Evolutionary conservation across 2,113 vertebrate species (phyloP), one percentile per base, ranked within the genome.

Genomic region (Bufo bufo): DNA sequence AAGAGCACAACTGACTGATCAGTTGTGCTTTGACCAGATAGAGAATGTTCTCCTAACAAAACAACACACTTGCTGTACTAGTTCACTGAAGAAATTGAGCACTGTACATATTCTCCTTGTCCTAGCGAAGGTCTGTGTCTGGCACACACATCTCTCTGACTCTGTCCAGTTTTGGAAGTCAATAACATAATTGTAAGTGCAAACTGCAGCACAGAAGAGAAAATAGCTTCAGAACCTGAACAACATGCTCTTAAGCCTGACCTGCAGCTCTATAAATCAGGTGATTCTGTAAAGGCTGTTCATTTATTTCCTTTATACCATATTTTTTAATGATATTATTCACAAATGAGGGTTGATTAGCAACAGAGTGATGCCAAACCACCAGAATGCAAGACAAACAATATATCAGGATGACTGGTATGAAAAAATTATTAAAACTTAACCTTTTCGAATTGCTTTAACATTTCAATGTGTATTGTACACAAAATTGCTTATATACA

Each of bases 221-320:
- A 85, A 17, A n/a, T 49, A 77, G 63, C 54, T 75, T 77, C 12
- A 52, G 77, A 66, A 86, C 58, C 13, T 33, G 59, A 17, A 86
- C 85, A 86, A 23, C 69, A 74, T 33, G 59, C 74, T 78, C 43
- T 43, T 78, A 10, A 17, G 50, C 56, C 56, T 85, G 12, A 86
- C 17, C n/a, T 78, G 52, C 23, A 45, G 66, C 66, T 74, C 12
- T 14, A 81, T 61, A 59, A 81, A 59, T 81, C 78, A 33, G 14
- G 9, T 43, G 16, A 45, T 59, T 45, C 6, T n/a, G 2, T 54
- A 1, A 2, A 33, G 19, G 11, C 7, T 74, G 14, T 74, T 74
- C 3, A 6, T 82, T 82, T 47, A 14, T n/a, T 43, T 77, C 52
- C 12, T 80, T 33, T 80, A 59, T 56, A 20, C 47, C 75, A n/a